These are phyloP conservation scores for Gila orcuttii DNA, from an alignment of 2,113 vertebrate genomes.

Conservation along the genomic window DNA sequence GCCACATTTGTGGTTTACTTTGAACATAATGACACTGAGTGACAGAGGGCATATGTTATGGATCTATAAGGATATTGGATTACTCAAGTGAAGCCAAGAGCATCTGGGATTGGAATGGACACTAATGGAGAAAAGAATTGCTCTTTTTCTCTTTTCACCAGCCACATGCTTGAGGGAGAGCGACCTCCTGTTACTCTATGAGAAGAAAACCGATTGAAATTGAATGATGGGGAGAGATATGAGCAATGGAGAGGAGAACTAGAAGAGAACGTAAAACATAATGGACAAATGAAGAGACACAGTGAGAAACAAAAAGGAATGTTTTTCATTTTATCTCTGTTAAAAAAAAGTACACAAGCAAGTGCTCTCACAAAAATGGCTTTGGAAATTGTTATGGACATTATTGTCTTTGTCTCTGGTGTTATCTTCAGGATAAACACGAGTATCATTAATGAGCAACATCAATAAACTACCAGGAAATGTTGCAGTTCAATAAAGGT, in stretches of 20 bases:
- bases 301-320: background rate
- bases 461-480: background rate
- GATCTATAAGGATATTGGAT: constrained; percentile 37
- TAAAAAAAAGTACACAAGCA: background rate
- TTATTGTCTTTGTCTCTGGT: background rate
- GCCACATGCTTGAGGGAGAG: background rate
- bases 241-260: constrained; percentile 13
- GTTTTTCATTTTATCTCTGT: background rate
- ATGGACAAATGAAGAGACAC: background rate
- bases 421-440: background rate
- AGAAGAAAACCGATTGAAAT: background rate
- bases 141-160: constrained; percentile 8
- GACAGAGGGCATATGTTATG: constrained; percentile 27
- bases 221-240: constrained; percentile 1
- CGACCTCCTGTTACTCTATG: constrained; percentile 9
- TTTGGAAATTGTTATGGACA: background rate
- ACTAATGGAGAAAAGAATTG: background rate
- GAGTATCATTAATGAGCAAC: background rate
- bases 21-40: background rate
- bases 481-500: background rate
- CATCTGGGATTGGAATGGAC: constrained; percentile 2
- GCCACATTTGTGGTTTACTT: background rate
- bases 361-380: background rate
- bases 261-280: background rate
- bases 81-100: constrained; percentile 17